These are phyloP conservation scores for Bucco capensis DNA, from an alignment of 2,113 vertebrate species.

Conservation along the genomic window DNA sequence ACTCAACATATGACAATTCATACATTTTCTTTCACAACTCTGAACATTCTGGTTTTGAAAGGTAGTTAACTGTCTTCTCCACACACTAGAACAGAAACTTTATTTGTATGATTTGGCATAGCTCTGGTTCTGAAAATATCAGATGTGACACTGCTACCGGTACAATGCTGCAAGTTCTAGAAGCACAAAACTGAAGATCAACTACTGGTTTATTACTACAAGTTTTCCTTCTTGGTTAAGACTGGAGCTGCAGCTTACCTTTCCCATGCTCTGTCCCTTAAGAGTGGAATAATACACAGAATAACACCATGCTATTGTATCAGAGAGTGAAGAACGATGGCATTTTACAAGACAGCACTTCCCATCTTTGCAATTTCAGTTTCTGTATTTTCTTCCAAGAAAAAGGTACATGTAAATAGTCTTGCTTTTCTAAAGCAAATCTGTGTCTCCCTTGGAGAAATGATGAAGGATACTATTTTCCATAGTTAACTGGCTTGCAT, in stretches of 20 bases:
- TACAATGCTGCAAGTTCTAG: not conserved
- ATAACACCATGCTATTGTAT: not conserved
- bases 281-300: not conserved
- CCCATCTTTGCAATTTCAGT: not conserved
- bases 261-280: not conserved
- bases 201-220: not conserved
- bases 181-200: not conserved
- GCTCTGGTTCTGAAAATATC: not conserved
- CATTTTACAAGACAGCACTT: not conserved
- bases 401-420: not conserved
- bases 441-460: not conserved
- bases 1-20: not conserved
- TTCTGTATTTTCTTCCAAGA: not conserved
- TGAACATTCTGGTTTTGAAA: not conserved
- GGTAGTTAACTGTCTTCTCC: not conserved
- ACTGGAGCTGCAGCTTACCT: conserved; percentile 42
- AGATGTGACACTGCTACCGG: not conserved
- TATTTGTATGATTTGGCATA: not conserved
- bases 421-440: conserved; percentile 29
- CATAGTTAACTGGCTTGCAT: not conserved
- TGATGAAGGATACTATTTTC: not conserved
- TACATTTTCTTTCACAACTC: not conserved
- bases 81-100: not conserved
- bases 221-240: not conserved
- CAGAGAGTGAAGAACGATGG: not conserved